phyloP scores from a whole-genome alignment of 2,888 invertebrate genomes.

The Polyommatus icarus region DNA sequence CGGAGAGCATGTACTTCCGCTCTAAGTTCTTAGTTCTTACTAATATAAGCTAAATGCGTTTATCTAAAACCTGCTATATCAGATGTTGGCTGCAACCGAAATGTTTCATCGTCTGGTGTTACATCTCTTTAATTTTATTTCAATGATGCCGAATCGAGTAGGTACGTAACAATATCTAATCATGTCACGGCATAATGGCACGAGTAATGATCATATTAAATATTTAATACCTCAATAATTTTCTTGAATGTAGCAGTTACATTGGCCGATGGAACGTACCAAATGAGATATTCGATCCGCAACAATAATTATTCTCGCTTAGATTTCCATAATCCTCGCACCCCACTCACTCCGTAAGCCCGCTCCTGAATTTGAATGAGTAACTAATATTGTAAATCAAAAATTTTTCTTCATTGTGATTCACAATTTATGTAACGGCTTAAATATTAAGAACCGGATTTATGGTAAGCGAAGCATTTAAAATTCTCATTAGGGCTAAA shows the following conservation, averaged over 20 bases:
- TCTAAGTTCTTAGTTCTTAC: not conserved
- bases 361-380: slow-evolving; percentile 6
- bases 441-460: not conserved
- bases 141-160: not conserved
- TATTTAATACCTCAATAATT: not conserved
- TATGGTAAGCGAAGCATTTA: slow-evolving; percentile 14
- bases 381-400: slow-evolving; percentile 21
- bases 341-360: slow-evolving; percentile 9
- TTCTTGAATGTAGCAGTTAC: not conserved
- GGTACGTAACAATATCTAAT: not conserved
- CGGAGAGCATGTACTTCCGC: not conserved
- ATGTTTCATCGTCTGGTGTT: too few species aligned
- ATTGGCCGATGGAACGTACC: slow-evolving; percentile 8
- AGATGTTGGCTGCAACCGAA: too few species aligned
- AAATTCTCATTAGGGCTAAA: not conserved
- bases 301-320: slow-evolving; percentile 19
- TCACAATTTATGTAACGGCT: not conserved
- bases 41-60: not conserved
- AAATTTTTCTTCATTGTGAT: not conserved
- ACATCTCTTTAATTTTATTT: too few species aligned
- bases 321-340: slow-evolving; percentile 19
- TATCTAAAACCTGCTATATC: too few species aligned
- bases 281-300: slow-evolving; percentile 6
- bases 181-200: not conserved
- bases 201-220: not conserved